Base-by-base conservation (phyloP, 2,888 invertebrate genomes). In the Trissoscelio sp. region DNA sequence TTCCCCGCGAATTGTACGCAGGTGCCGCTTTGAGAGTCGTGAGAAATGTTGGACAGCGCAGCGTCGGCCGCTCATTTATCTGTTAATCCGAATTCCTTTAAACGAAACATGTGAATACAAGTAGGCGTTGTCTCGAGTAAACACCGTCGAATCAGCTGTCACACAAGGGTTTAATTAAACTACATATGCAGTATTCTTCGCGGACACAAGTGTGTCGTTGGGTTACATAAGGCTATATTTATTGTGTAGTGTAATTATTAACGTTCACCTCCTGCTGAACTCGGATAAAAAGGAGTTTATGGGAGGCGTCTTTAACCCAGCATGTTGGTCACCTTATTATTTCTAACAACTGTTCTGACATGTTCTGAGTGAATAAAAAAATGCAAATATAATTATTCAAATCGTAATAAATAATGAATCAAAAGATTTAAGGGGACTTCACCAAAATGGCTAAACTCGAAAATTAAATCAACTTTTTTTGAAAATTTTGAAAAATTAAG, bases 131-230 rank as follows among this genome's bases (percentile, higher is more conserved):
- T 79, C 72, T 53, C 51, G 62, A 37, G 46, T 55, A 78, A 82
- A 81, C 82, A 66, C 39, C 73, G 73, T 46, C 67, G 73, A 79
- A 83, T 80, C 77, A 78, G 70, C 83, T 75, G 64, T 82, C 77
- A 79, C 75, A 77, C 70, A 77, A 66, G 81, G 83, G 69, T 69
- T 78, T 82, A 85, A 86, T 86, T 86, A 85, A 84, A 84, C 39
- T 31, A 20, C 53, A 53, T 58, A 48, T 4, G 44, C 53, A 31
- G 24, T 55, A 44, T 44, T 62, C 83, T 51, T 57, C 44, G 84
- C 81, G 82, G 85, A 85, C 85, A 82, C 86, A 87, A 87, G 87
- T 87, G 83, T 87, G 87, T 87, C 87, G 87, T 77, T 80, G 66
- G 82, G 85, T 86, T 86, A 85, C 84, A 84, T 86, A 87, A 87